Percentiles rank a stretch among this genome's conserved stretches.
Evolutionary conservation across 2,888 invertebrate species (phyloP).

Genomic region (Plebejus melissa): DNA sequence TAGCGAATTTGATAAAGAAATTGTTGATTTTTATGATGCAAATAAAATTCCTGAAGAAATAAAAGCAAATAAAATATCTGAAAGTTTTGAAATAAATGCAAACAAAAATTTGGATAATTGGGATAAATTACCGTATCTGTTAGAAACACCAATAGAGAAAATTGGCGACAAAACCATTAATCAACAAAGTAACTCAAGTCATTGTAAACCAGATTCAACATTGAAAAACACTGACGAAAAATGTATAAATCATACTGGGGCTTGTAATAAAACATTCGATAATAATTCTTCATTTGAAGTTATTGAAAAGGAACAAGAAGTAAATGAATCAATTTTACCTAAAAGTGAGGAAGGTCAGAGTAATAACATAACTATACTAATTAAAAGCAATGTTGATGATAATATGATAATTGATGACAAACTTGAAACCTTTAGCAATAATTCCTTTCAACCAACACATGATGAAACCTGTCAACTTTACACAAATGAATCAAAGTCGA

Average conservation of each 20-base stretch:
- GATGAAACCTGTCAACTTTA: neutral
- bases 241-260: neutral
- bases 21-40: neutral
- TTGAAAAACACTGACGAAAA: neutral
- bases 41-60: neutral
- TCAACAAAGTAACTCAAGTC: neutral
- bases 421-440: neutral
- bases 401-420: neutral
- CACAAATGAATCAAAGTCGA: neutral
- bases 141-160: neutral
- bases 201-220: neutral
- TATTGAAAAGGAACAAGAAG: neutral
- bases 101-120: neutral
- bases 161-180: neutral
- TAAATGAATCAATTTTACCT: neutral
- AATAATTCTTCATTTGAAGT: neutral
- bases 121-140: neutral
- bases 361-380: neutral
- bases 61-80: neutral
- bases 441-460: neutral
- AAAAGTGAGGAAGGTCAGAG: neutral
- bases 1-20: slow-evolving; percentile 5
- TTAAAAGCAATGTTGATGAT: slow-evolving; percentile 4
- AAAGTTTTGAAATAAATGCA: neutral
- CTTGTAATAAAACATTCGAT: neutral